Evolutionary conservation across 2,888 invertebrate species (phyloP), one percentile per base, ranked within the genome.

Genomic region (Neoascia interrupta): DNA sequence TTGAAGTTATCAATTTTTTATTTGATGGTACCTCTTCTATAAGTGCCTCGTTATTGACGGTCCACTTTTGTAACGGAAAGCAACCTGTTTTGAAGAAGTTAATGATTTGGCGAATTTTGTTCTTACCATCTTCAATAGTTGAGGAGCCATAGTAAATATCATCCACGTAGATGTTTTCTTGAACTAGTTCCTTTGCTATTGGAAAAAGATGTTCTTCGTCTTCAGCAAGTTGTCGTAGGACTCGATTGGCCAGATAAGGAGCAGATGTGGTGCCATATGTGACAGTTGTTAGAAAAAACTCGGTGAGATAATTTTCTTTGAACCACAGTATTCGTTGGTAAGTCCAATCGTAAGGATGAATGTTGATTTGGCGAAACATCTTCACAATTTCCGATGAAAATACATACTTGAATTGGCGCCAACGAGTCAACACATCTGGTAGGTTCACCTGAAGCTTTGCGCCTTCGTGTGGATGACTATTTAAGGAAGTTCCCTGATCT

Each of bases 291-390:
- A 69, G 16, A 8, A 49, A 1, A 13, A 51, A 60, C 18, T 60
- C 60, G 1, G 19, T n/a, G 3, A 69, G 5, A 19, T 34, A 3
- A 0, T n/a, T 28, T 13, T 19, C 54, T 23, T 58, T 28, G 34
- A 21, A 10, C 43, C 53, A 68, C 1, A 74, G 34, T 31, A 68
- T 75, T 21, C 68, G 45, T 26, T 68, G 68, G 26, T 34, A 69
- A 18, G n/a, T 31, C 41, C 60, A 49, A 10, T 68, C 47, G 1
- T 66, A 41, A 4, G 45, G 39, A 19, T 56, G 43, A n/a, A 66
- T 18, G 26, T 51, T 5, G 11, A 64, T 64, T 49, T 73, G 64
- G 2, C 64, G 28, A 39, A 53, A 53, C 53, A 53, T 53, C 16
- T 53, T 37, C 5, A 31, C 43, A 2, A 43, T 10, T n/a, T 28